phyloP scores from a whole-genome alignment of 2,797 vertebrate genomes.

The Meda fulgida region DNA sequence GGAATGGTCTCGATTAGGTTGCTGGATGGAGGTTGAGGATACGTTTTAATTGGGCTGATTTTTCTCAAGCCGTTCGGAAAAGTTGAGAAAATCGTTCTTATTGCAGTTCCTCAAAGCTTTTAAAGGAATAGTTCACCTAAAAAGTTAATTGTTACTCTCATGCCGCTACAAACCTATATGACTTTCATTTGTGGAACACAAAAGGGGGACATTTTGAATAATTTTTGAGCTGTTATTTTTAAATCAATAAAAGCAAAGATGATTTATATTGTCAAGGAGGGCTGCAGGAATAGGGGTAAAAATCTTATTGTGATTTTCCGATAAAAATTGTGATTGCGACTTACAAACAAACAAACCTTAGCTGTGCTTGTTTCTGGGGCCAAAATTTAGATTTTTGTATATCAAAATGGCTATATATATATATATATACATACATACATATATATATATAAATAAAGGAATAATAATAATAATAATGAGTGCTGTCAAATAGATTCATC shows the following conservation, averaged over 20 bases:
- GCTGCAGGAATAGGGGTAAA: background rate
- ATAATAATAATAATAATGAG: too few relatives aligned
- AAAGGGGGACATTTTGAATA: background rate
- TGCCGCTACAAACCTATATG: background rate
- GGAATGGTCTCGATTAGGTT: background rate
- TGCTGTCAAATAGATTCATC: too few relatives aligned
- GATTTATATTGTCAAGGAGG: background rate
- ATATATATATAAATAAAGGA: too few relatives aligned
- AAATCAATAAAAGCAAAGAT: background rate
- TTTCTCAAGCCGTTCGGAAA: slow-evolving; percentile 14
- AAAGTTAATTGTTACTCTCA: background rate
- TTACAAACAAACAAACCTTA: background rate
- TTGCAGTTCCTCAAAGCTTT: background rate
- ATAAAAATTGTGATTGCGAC: background rate
- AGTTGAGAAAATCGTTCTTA: slow-evolving; percentile 3
- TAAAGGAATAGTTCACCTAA: background rate
- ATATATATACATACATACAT: too few relatives aligned
- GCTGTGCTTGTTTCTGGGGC: too few relatives aligned
- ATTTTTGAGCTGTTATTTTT: background rate
- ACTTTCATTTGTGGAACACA: background rate
- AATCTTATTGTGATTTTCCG: background rate
- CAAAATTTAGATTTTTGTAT: too few relatives aligned
- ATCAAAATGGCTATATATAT: too few relatives aligned
- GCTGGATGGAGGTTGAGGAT: background rate
- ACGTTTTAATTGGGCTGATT: slow-evolving; percentile 32